Evolutionary conservation across 2,113 vertebrate genomes (phyloP).

Genomic region (Corydoras maculifer): DNA sequence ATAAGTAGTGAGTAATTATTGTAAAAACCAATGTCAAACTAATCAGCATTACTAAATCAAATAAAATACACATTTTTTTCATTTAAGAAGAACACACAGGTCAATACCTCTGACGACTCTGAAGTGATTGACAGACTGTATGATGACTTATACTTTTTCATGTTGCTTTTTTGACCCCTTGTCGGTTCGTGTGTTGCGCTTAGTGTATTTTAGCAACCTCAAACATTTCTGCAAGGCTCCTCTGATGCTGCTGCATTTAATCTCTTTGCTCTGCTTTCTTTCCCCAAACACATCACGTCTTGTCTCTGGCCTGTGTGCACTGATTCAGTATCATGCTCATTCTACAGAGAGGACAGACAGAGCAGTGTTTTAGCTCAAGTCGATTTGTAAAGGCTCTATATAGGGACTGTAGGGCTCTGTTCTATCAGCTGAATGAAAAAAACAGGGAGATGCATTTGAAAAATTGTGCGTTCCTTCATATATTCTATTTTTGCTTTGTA

Average conservation of each 20-base stretch:
- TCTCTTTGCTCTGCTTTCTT: conserved; percentile 3
- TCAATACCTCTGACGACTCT: neutral
- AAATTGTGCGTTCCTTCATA: conserved; percentile 13
- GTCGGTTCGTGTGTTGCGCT: neutral
- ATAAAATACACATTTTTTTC: too few relatives aligned
- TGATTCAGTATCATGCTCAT: conserved; percentile 32
- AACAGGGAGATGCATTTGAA: neutral
- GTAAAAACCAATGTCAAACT: too few relatives aligned
- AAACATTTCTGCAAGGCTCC: neutral
- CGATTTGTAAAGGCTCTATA: conserved; percentile 11
- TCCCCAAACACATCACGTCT: conserved; percentile 23
- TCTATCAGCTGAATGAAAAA: neutral
- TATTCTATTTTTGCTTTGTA: neutral
- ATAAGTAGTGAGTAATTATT: too few relatives aligned
- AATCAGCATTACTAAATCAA: too few relatives aligned
- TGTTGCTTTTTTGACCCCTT: neutral
- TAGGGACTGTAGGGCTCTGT: conserved; percentile 16
- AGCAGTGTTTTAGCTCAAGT: conserved; percentile 43
- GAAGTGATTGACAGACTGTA: too few relatives aligned
- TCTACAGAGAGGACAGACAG: conserved; percentile 53
- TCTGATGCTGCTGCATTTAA: neutral
- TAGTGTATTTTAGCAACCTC: neutral
- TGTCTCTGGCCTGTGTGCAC: conserved; percentile 6
- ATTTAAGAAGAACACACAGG: too few relatives aligned
- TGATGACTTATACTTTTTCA: conserved; percentile 5